A percentile compares a stretch with the other conserved stretches of the same genome.
Evolutionary conservation across 2,113 vertebrate species (phyloP).

Genomic region (Grus americana): DNA sequence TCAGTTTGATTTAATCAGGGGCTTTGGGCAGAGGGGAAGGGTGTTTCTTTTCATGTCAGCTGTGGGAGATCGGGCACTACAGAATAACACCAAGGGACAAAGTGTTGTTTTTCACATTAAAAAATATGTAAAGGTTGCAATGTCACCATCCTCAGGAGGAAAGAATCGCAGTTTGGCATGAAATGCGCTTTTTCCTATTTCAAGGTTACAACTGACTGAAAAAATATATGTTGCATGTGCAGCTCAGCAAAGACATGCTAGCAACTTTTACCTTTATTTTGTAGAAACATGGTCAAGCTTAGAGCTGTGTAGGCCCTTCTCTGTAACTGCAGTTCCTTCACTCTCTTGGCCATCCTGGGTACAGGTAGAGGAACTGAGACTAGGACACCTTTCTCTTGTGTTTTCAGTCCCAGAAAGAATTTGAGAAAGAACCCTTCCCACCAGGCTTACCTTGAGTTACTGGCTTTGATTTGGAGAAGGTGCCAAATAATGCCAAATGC

Average conservation of each 20-base stretch:
- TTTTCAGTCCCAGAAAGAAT: neutral
- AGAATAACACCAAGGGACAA: neutral
- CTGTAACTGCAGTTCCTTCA: neutral
- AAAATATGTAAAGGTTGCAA: neutral
- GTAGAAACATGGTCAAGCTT: neutral
- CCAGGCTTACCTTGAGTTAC: neutral
- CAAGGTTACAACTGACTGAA: neutral
- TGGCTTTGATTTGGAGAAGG: neutral
- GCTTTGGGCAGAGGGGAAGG: neutral
- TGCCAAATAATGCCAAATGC: neutral
- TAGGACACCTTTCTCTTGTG: neutral
- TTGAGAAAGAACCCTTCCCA: neutral
- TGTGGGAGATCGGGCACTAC: neutral
- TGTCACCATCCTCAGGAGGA: neutral
- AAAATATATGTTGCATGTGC: neutral
- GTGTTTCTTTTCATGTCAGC: neutral
- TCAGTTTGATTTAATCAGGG: slow-evolving; percentile 16
- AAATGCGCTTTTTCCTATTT: neutral
- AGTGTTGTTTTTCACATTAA: neutral
- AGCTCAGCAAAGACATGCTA: neutral
- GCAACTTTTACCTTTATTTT: neutral
- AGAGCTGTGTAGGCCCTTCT: neutral
- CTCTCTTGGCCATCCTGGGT: neutral
- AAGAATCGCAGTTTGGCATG: neutral
- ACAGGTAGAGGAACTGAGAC: neutral